Conservation (phyloP, 2,888 invertebrate genomes). For the Brachyopa scutellaris region DNA sequence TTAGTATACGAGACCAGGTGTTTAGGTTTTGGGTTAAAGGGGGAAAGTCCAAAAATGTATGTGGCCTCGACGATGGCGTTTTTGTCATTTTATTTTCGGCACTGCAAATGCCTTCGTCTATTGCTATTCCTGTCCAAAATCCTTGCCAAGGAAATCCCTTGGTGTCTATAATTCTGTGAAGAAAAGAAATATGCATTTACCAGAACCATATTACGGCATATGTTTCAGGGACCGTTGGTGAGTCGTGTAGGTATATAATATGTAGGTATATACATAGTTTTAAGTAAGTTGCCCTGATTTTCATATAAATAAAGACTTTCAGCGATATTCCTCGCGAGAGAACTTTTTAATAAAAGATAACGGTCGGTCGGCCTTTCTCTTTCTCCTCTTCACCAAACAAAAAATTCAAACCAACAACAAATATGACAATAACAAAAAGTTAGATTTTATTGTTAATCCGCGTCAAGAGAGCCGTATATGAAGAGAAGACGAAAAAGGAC, state of each 20-base stretch:
- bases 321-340: conserved; percentile 22
- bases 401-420: conserved; percentile 23
- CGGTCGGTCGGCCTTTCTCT: conserved; percentile 1
- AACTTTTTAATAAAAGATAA: conserved; percentile 16
- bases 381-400: conserved; percentile 14
- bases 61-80: conserved; percentile 34
- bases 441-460: conserved; percentile 46
- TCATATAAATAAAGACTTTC: conserved; percentile 22
- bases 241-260: too few species aligned
- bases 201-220: too few species aligned
- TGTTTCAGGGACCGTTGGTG: conserved; percentile 22
- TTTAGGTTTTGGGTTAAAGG: not conserved
- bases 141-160: conserved; percentile 1
- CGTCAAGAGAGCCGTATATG: not conserved
- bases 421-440: not conserved
- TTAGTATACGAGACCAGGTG: conserved; percentile 22
- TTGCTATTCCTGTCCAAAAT: conserved; percentile 1
- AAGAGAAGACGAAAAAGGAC: not conserved
- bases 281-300: conserved; percentile 19
- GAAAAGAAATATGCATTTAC: too few species aligned
- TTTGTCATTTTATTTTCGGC: conserved; percentile 31
- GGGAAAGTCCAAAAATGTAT: conserved; percentile 19
- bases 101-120: not conserved
- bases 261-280: too few species aligned
- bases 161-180: not conserved